Base-by-base conservation (phyloP, 2,888 invertebrate species). In the Didymodactylos carnosus region DNA sequence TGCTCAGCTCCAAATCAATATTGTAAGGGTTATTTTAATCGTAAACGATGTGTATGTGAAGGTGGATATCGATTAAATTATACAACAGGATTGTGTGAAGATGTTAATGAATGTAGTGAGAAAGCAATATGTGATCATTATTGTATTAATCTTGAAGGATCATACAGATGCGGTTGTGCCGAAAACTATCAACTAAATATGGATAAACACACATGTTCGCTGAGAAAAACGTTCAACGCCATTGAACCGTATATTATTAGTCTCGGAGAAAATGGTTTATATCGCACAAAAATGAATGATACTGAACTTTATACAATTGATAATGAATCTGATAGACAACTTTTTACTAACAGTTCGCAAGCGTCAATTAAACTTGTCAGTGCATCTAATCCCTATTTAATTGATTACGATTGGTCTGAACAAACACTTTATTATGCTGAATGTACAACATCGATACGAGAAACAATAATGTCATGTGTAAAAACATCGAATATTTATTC, bases 141-240 rank as follows among this genome's bases (percentile, higher is more conserved):
- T 43, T 74, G 74, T 69, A 71, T 74, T 6, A 74, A 74, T 39
- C 71, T 71, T 19, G 41, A 71, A 39, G 74, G 74, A 0, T 74
- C 74, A 39, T 74, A 74, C 40, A 71, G 71, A 29, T 74, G 74
- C 46, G 16, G 43, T 25, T 74, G 74, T 39, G 53, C 29, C 14
- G 74, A 74, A 69, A 53, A 71, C 39, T 74, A 74, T 62, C 62
- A 74, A 49, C 69, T 74, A 35, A 71, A 49, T 25, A 23, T 35
- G 25, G 74, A 74, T 71, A 74, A 74, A 39, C 53, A 51, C 27
- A 71, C 74, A 39, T 74, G 74, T 74, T n/a, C 0, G 11, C 35
- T 62, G 19, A 29, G 35, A 35, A 19, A 11, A 19, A 35, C n/a
- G n/a, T n/a, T n/a, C n/a, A n/a, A n/a, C n/a, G n/a, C n/a, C n/a